Conservation (phyloP, 2,888 invertebrate genomes). For the Phaonia tiefii region DNA sequence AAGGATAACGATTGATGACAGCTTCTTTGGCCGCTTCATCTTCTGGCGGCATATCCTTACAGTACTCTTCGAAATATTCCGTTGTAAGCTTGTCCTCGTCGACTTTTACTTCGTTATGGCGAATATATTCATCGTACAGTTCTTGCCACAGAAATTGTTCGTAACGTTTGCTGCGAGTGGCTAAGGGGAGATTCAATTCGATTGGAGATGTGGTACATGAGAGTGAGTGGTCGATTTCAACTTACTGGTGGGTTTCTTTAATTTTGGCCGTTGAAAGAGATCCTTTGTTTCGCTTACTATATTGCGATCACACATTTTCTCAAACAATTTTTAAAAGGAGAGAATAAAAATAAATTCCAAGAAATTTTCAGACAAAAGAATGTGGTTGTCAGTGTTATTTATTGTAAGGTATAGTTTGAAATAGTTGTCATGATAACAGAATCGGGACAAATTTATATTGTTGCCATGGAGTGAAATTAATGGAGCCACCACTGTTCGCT, state of each 20-base stretch:
- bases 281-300: slow-evolving; percentile 70
- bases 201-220: not conserved
- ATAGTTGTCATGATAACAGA: not conserved
- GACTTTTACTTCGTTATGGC: slow-evolving; percentile 69
- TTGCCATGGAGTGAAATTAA: slow-evolving; percentile 34
- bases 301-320: slow-evolving; percentile 59
- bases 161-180: slow-evolving; percentile 73
- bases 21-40: slow-evolving; percentile 71
- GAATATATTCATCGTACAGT: slow-evolving; percentile 76
- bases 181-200: slow-evolving; percentile 62
- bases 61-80: slow-evolving; percentile 77
- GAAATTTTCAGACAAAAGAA: not conserved
- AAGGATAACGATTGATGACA: slow-evolving; percentile 74
- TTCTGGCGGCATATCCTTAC: slow-evolving; percentile 71
- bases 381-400: not conserved
- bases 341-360: not conserved
- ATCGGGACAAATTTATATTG: not conserved
- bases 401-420: no score
- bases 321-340: not conserved
- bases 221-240: no score
- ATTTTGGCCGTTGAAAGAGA: slow-evolving; percentile 69
- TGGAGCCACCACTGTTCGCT: no score
- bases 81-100: slow-evolving; percentile 65
- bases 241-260: slow-evolving; percentile 73
- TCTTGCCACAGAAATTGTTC: slow-evolving; percentile 78